A percentile compares a stretch with the other conserved stretches of the same genome.
Conservation (phyloP, 2,888 invertebrate species). For the Ectropis crepuscularia region DNA sequence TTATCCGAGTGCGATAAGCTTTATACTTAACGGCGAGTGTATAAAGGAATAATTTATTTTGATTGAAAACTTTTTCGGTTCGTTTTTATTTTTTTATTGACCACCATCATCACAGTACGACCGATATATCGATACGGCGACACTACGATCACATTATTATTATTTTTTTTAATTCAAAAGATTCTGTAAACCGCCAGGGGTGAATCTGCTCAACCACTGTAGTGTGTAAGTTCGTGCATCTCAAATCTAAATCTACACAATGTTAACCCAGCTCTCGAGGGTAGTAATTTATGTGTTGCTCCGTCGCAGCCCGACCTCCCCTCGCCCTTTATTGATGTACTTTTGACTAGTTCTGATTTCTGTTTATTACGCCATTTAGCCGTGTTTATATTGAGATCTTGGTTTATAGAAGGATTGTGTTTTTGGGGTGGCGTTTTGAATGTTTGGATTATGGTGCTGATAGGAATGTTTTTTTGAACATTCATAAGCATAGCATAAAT, state of each 20-base stretch:
- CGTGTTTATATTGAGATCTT: constrained; percentile 61
- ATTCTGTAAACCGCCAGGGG: too few species aligned
- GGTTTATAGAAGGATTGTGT: constrained; percentile 43
- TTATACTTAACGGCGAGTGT: too few species aligned
- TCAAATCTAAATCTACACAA: constrained; percentile 8
- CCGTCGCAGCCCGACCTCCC: constrained; percentile 59
- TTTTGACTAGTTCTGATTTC: constrained; percentile 80
- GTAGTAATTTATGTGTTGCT: constrained; percentile 47
- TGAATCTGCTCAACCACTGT: too few species aligned
- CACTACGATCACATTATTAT: too few species aligned
- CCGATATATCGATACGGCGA: too few species aligned
- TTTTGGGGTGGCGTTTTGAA: constrained; percentile 7
- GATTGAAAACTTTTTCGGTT: too few species aligned
- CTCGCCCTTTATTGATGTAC: constrained; percentile 74
- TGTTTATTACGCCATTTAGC: constrained; percentile 76
- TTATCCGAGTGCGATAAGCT: too few species aligned
- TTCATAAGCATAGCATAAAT: too few species aligned
- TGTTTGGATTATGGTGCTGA: background rate
- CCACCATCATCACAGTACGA: too few species aligned
- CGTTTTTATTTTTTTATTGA: too few species aligned
- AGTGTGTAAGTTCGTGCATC: background rate
- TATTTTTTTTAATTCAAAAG: too few species aligned
- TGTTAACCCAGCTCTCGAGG: constrained; percentile 9
- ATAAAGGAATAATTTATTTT: too few species aligned
- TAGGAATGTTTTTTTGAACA: background rate